Evolutionary conservation across 2,888 invertebrate genomes (phyloP).

Genomic region (Clistopyga incitator): DNA sequence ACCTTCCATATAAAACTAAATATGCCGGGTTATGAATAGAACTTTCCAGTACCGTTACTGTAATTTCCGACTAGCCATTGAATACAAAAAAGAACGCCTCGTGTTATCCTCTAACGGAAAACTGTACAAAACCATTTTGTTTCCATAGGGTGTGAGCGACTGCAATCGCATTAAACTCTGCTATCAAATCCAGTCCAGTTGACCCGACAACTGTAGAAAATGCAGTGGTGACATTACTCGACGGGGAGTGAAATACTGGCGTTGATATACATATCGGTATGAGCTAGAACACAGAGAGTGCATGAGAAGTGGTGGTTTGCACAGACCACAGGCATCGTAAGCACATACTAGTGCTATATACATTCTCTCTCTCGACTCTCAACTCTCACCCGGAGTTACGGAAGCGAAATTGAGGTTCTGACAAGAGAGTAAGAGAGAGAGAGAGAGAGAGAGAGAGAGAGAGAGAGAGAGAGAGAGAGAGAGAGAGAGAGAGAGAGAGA

Average conservation of each 20-base stretch:
- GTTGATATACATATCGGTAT: conserved; percentile 22
- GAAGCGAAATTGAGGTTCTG: conserved; percentile 70
- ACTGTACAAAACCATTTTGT: too few species aligned
- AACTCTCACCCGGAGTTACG: conserved; percentile 39
- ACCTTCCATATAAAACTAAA: too few species aligned
- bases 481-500: conserved; percentile 53
- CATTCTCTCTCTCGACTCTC: conserved; percentile 20
- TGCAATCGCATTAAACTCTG: neutral
- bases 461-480: conserved; percentile 16
- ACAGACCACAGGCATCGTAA: conserved; percentile 55
- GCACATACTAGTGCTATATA: conserved; percentile 27
- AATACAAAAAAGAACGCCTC: too few species aligned
- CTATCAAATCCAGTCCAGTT: neutral
- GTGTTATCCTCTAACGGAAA: too few species aligned
- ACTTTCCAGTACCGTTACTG: too few species aligned
- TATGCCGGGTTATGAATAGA: too few species aligned
- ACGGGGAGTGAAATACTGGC: conserved; percentile 1
- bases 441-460: conserved; percentile 27
- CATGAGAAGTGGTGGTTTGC: conserved; percentile 26
- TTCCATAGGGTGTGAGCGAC: neutral
- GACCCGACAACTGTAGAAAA: conserved; percentile 2
- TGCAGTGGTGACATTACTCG: conserved; percentile 15
- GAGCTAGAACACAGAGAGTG: neutral
- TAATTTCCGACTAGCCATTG: too few species aligned
- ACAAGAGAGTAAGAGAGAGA: conserved; percentile 27